Evolutionary conservation across 1,140 invertebrate species (phyloP), one percentile per base, ranked within the genome.

Genomic region (Atta colombica): DNA sequence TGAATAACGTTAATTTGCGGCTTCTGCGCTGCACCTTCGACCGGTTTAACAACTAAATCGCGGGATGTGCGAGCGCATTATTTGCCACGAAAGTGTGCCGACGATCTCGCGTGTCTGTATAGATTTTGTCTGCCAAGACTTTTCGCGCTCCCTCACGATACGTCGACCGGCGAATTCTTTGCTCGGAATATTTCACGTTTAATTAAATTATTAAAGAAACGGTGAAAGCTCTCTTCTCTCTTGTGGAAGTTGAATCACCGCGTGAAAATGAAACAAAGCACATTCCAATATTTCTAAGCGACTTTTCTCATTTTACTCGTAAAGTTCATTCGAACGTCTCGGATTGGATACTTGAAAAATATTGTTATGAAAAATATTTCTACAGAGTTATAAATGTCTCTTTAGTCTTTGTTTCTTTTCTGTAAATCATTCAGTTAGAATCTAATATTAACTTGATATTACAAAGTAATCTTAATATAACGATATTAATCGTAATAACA

Each of bases 1-100:
- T 81, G 78, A 81, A 81, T 71, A 81, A 81, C 78, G 65, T 81
- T 81, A 81, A 81, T 81, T 81, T 71, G 78, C 78, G 65, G 78
- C 78, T 81, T n/a, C 78, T 71, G 78, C 78, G 65, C 35, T 71
- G 78, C 66, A 81, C 78, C 65, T 71, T 71, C 78, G 78, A 81
- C 78, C 65, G 78, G 78, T 81, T 81, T 81, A 71, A 65, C 78
- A 71, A 81, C 78, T 71, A 71, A 81, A 71, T 81, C 78, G 78
- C 77, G 61, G 61, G 60, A 63, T 35, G 25, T 49, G 25, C 65
- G 77, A 81, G 14, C 77, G 77, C 61, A 10, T 77, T 77, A 77
- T 25, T 77, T 60, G 35, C 35, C 39, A 35, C 63, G 65, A 81
- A 81, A 81, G 66, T 81, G 51, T 49, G 65, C 49, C 65, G 78